Evolutionary conservation across 2,888 invertebrate genomes (phyloP).

Genomic region (Ceraclea dissimilis): DNA sequence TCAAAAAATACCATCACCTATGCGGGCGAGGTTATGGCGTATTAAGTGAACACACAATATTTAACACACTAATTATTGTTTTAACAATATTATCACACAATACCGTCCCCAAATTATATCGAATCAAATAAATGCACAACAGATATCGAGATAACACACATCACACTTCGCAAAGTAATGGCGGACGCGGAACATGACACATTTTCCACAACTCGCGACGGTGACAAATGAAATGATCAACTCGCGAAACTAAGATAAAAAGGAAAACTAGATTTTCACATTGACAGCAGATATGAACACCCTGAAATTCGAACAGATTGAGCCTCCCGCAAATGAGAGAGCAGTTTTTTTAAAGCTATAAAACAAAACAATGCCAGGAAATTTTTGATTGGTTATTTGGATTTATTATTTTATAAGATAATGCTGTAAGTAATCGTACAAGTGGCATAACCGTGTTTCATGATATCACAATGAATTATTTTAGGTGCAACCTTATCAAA

Average conservation of each 20-base stretch:
- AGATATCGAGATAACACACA: neutral
- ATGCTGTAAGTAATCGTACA: no score
- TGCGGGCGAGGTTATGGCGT: conserved; percentile 14
- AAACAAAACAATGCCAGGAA: no score
- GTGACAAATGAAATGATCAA: neutral
- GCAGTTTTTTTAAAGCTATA: no score
- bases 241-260: neutral
- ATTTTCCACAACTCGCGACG: neutral
- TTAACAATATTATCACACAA: neutral
- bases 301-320: no score
- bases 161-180: neutral
- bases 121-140: neutral
- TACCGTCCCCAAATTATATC: neutral
- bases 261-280: neutral
- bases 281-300: no score
- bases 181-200: neutral
- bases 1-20: conserved; percentile 6
- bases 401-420: no score
- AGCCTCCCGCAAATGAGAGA: no score
- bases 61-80: neutral
- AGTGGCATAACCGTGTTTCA: no score
- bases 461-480: no score
- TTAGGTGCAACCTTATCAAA: no score
- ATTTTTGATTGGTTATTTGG: no score
- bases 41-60: neutral